These are phyloP conservation scores for Lithophane leautieri DNA, from an alignment of 2,888 invertebrate species.

Conservation along the genomic window DNA sequence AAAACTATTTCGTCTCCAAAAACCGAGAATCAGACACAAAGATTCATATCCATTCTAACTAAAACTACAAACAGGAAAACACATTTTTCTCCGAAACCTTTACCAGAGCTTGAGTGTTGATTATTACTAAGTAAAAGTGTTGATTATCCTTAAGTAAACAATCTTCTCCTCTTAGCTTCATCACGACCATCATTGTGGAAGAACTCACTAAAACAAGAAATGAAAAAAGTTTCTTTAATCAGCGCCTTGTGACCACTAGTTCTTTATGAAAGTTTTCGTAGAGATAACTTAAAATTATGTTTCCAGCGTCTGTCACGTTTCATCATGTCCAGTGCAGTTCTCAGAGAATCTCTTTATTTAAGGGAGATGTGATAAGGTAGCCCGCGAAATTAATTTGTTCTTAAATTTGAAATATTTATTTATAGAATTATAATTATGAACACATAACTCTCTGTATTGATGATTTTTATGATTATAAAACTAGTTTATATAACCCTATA, in stretches of 20 bases:
- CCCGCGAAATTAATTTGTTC: too few species aligned
- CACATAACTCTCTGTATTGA: too few species aligned
- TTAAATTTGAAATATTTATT: too few species aligned
- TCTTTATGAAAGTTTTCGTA: slow-evolving; percentile 69
- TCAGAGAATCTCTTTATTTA: slow-evolving; percentile 11
- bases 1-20: not conserved
- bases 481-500: too few species aligned
- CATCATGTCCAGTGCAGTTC: slow-evolving; percentile 46
- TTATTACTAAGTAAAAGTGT: slow-evolving; percentile 31
- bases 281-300: slow-evolving; percentile 67
- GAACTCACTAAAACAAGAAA: slow-evolving; percentile 74
- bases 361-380: not conserved
- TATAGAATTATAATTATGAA: too few species aligned
- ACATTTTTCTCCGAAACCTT: not conserved
- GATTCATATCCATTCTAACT: not conserved
- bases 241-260: slow-evolving; percentile 74
- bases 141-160: slow-evolving; percentile 53
- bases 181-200: slow-evolving; percentile 71
- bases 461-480: too few species aligned
- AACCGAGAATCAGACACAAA: not conserved
- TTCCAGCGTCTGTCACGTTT: slow-evolving; percentile 58
- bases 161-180: slow-evolving; percentile 64
- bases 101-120: slow-evolving; percentile 3
- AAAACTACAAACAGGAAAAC: not conserved
- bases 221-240: slow-evolving; percentile 82